These are phyloP conservation scores for Zaprionus lachaisei DNA, from an alignment of 1,140 invertebrate genomes.

Conservation along the genomic window DNA sequence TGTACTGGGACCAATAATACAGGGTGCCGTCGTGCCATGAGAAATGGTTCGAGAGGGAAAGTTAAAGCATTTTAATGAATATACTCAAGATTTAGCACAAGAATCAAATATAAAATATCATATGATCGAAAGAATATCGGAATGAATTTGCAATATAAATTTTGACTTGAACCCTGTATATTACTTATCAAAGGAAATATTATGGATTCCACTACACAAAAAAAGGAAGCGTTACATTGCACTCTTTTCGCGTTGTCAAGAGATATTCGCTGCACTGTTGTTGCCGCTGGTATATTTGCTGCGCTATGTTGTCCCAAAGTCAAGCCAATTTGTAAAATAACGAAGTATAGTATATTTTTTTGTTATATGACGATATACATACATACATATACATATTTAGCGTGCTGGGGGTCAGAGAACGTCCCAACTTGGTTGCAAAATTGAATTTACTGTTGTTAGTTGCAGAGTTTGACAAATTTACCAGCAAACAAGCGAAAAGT, in stretches of 20 bases:
- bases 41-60: background rate
- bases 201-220: slow-evolving; percentile 8
- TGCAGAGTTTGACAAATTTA: slow-evolving; percentile 77
- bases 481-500: slow-evolving; percentile 58
- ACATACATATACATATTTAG: slow-evolving; percentile 67
- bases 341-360: slow-evolving; percentile 15
- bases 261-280: slow-evolving; percentile 34
- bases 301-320: slow-evolving; percentile 36
- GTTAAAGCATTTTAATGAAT: background rate
- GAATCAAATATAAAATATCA: background rate
- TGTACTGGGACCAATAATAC: slow-evolving; percentile 4
- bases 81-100: too few relatives aligned
- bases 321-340: slow-evolving; percentile 79
- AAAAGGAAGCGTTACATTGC: slow-evolving; percentile 19
- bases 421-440: slow-evolving; percentile 61
- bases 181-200: background rate
- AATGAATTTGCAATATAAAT: too few relatives aligned
- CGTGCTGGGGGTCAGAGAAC: slow-evolving; percentile 53
- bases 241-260: slow-evolving; percentile 61
- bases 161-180: slow-evolving; percentile 9
- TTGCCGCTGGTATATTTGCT: slow-evolving; percentile 52
- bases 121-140: background rate
- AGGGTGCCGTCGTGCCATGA: slow-evolving; percentile 5
- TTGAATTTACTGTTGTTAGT: slow-evolving; percentile 72
- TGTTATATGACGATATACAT: slow-evolving; percentile 55